Percentiles rank a stretch among this genome's conserved stretches.
Conservation (phyloP, 2,888 invertebrate genomes). For the Drosophila cyrtoloma region DNA sequence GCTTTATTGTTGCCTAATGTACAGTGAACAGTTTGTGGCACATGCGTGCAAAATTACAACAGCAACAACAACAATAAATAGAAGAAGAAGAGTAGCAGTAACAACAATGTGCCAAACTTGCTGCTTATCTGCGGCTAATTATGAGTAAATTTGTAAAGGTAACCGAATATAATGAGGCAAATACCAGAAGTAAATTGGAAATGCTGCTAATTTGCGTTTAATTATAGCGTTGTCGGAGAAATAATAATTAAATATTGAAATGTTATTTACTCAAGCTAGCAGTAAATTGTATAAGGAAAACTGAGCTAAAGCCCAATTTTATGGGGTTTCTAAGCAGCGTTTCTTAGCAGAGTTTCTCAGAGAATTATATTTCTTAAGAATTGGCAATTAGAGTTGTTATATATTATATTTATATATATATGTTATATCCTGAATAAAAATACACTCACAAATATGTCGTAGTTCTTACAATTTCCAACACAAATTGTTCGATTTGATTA, state of each 20-base stretch:
- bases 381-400: background rate
- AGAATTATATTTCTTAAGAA: background rate
- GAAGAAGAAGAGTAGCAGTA: background rate
- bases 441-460: too few relatives aligned
- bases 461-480: too few relatives aligned
- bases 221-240: background rate
- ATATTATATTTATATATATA: too few relatives aligned
- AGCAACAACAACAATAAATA: constrained; percentile 23
- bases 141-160: constrained; percentile 24
- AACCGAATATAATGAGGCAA: background rate
- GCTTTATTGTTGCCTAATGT: constrained; percentile 64
- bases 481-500: too few relatives aligned
- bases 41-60: constrained; percentile 53
- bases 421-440: too few relatives aligned
- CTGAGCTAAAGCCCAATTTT: background rate
- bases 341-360: too few relatives aligned
- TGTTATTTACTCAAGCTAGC: background rate
- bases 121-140: constrained; percentile 58
- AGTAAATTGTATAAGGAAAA: background rate
- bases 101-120: constrained; percentile 27
- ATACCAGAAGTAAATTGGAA: background rate
- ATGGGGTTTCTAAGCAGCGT: background rate
- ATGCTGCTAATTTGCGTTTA: background rate
- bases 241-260: background rate
- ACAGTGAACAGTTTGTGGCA: constrained; percentile 59